These are phyloP conservation scores for Cephus spinipes DNA, from an alignment of 2,888 invertebrate species.

Conservation along the genomic window DNA sequence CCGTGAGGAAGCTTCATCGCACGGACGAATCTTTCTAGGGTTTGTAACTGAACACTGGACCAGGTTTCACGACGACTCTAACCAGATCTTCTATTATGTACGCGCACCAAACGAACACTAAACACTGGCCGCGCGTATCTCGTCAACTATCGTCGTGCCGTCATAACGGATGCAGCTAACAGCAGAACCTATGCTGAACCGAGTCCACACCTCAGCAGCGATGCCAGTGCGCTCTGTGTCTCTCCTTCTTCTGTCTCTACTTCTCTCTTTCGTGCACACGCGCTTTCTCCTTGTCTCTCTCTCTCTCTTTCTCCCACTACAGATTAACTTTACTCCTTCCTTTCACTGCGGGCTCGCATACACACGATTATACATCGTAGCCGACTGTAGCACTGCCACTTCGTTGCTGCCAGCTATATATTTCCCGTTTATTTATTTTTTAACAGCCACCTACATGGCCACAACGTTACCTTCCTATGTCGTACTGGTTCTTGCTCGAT, in stretches of 20 bases:
- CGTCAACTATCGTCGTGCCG: conserved; percentile 28
- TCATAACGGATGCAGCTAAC: conserved; percentile 48
- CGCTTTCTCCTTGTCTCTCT: conserved; percentile 6
- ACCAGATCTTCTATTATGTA: background rate
- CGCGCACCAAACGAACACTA: background rate
- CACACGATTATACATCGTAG: conserved; percentile 9
- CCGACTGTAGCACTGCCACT: conserved; percentile 16
- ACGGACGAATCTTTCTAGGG: background rate
- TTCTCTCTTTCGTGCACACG: conserved; percentile 15
- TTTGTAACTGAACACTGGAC: background rate
- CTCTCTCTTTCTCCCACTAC: conserved; percentile 5
- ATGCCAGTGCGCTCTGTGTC: conserved; percentile 39
- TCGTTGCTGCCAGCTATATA: conserved; percentile 28
- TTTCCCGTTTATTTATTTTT: background rate
- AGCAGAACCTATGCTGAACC: conserved; percentile 29
- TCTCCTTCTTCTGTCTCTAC: conserved; percentile 7
- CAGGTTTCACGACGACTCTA: background rate
- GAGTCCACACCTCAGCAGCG: conserved; percentile 46
- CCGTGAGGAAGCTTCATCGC: conserved; percentile 4
- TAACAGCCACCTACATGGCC: background rate
- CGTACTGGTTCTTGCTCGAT: conserved; percentile 18
- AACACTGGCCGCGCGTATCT: conserved; percentile 1
- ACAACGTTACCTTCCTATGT: conserved; percentile 22
- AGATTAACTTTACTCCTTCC: conserved; percentile 4
- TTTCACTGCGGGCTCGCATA: conserved; percentile 2